phyloP scores from a whole-genome alignment of 2,113 vertebrate genomes.

The Edolisoma coerulescens region DNA sequence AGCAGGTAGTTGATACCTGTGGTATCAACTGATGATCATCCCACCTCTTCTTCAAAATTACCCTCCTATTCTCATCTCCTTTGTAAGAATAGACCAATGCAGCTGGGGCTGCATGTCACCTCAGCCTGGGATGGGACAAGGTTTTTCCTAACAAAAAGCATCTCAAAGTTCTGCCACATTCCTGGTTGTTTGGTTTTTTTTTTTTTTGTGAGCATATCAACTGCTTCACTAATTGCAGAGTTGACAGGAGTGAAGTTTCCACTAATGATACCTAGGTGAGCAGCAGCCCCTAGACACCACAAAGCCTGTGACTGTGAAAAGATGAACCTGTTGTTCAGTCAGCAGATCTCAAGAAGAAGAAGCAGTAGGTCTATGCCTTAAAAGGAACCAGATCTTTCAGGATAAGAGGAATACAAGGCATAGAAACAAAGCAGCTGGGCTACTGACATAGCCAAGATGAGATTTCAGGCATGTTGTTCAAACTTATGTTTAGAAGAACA shows the following conservation, averaged over 20 bases:
- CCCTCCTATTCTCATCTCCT: background rate
- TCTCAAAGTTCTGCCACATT: background rate
- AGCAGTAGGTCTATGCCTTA: background rate
- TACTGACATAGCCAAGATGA: background rate
- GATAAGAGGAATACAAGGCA: background rate
- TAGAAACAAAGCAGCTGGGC: background rate
- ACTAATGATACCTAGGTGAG: background rate
- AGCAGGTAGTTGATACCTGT: background rate
- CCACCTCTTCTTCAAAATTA: background rate
- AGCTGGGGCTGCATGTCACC: background rate
- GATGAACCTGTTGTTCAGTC: background rate
- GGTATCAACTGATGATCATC: background rate
- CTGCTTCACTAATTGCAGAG: background rate
- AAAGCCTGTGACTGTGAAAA: background rate
- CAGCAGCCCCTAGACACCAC: background rate
- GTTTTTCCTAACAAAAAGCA: background rate
- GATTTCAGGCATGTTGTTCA: background rate
- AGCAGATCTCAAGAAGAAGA: background rate
- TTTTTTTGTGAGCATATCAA: background rate
- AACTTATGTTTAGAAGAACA: background rate
- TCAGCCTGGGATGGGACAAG: background rate
- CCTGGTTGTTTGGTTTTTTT: background rate
- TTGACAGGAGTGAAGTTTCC: background rate
- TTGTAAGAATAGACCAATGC: background rate
- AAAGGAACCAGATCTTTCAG: background rate